Conservation (phyloP, 2,888 invertebrate genomes). For the Rotaria sp. region DNA sequence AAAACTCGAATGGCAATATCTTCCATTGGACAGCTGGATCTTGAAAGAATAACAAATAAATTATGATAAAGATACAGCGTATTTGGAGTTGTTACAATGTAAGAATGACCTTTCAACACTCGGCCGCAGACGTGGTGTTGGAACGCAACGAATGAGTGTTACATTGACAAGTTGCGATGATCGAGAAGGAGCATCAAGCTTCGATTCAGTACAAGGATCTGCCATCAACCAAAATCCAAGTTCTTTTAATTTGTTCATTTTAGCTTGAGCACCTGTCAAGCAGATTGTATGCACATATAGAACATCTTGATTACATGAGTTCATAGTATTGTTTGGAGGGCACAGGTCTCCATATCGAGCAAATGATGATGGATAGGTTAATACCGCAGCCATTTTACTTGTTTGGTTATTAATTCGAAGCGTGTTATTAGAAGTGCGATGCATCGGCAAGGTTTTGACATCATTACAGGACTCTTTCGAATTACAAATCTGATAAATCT, state of each 20-base stretch:
- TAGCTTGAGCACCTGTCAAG: not conserved
- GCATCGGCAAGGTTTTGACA: not conserved
- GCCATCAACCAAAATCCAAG: not conserved
- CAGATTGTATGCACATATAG: not conserved
- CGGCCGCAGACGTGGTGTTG: not conserved
- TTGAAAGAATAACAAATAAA: too few relatives aligned
- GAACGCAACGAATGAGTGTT: not conserved
- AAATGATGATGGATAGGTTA: not conserved
- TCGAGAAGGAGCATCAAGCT: not conserved
- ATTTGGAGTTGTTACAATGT: not conserved
- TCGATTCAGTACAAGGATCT: not conserved
- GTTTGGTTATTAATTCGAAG: not conserved
- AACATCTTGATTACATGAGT: not conserved
- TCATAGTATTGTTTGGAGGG: not conserved
- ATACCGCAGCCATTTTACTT: not conserved
- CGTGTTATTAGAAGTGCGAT: not conserved
- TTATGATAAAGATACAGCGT: too few relatives aligned
- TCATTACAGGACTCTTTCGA: not conserved
- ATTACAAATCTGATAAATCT: not conserved
- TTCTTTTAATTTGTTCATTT: not conserved
- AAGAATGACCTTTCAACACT: not conserved
- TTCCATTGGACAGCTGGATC: too few relatives aligned
- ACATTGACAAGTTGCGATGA: not conserved
- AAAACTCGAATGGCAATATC: too few relatives aligned
- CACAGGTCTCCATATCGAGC: not conserved